These are phyloP conservation scores for Lampris megalopsis DNA, from an alignment of 2,113 vertebrate species.

Conservation along the genomic window DNA sequence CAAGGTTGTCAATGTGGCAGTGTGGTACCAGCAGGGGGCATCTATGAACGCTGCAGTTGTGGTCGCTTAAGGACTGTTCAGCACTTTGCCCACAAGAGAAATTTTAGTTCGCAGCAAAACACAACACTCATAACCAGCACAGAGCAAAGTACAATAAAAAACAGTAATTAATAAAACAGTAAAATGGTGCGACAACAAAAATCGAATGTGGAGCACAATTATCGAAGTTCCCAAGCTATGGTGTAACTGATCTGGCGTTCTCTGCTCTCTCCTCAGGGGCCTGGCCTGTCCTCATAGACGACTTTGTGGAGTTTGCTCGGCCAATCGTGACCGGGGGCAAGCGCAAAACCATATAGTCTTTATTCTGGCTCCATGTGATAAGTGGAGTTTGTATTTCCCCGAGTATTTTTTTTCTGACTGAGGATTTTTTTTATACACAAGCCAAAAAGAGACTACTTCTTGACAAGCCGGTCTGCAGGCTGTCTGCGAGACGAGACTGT, in stretches of 20 bases:
- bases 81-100: too few species aligned
- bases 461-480: slow-evolving; percentile 69
- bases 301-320: slow-evolving; percentile 96
- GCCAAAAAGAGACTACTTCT: slow-evolving; percentile 74
- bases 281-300: slow-evolving; percentile 96
- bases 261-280: slow-evolving; percentile 82
- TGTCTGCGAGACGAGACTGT: slow-evolving; percentile 55
- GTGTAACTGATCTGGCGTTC: background rate
- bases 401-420: slow-evolving; percentile 50
- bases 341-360: slow-evolving; percentile 81
- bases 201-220: background rate
- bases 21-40: background rate
- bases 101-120: too few species aligned
- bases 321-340: slow-evolving; percentile 89
- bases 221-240: background rate
- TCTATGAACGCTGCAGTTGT: background rate
- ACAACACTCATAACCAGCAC: too few species aligned
- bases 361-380: slow-evolving; percentile 24
- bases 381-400: slow-evolving; percentile 51
- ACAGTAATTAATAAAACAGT: too few species aligned
- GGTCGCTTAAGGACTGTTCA: too few species aligned
- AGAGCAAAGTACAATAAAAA: too few species aligned
- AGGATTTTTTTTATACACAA: slow-evolving; percentile 71
- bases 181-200: background rate
- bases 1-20: background rate